phyloP scores from a whole-genome alignment of 2,113 vertebrate genomes.

The Nannobrachium achirus region DNA sequence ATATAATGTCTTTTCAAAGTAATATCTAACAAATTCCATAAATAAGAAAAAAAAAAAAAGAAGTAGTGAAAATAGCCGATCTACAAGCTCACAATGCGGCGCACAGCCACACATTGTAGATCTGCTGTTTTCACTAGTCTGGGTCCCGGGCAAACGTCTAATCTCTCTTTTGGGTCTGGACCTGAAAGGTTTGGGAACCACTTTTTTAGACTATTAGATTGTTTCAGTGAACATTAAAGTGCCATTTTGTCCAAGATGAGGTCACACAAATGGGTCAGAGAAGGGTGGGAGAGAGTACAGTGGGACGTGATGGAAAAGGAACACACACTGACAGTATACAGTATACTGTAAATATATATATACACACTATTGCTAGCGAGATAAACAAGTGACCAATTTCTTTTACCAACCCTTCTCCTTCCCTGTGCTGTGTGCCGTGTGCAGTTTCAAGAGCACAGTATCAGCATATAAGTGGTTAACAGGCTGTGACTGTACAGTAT shows the following conservation, averaged over 20 bases:
- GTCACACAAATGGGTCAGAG: conserved; percentile 33
- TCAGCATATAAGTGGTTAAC: conserved; percentile 52
- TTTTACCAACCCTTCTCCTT: not conserved
- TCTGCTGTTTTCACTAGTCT: too few species aligned
- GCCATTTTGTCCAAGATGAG: not conserved
- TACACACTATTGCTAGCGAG: not conserved
- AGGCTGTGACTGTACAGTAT: conserved; percentile 1
- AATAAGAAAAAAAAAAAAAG: too few species aligned
- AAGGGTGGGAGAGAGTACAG: conserved; percentile 11
- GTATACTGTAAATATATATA: too few species aligned
- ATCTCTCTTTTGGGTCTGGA: too few species aligned
- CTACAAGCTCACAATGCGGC: too few species aligned
- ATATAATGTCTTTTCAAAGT: too few species aligned
- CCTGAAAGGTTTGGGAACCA: too few species aligned
- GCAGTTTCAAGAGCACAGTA: not conserved
- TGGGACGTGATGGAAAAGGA: not conserved
- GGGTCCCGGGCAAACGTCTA: too few species aligned
- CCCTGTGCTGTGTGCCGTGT: not conserved
- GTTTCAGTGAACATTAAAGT: not conserved
- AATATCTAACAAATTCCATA: too few species aligned
- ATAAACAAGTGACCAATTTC: not conserved
- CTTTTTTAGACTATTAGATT: not conserved
- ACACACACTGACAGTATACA: too few species aligned
- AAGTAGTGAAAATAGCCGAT: too few species aligned
- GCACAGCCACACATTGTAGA: too few species aligned